Evolutionary conservation across 2,888 invertebrate genomes (phyloP).

Genomic region (Myopa tessellatipennis): DNA sequence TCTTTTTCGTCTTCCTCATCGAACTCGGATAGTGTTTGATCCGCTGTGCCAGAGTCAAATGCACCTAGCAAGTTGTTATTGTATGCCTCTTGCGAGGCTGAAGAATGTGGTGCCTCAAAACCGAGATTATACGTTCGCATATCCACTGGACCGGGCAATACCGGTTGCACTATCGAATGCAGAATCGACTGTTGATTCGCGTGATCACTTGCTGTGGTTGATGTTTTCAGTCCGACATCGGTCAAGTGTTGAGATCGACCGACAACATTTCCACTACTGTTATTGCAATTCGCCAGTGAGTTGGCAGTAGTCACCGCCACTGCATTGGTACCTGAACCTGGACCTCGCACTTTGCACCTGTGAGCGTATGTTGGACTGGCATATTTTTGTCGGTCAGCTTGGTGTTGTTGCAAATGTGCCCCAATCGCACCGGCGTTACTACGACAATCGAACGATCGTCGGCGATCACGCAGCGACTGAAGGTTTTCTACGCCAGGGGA

Average conservation of each 20-base stretch:
- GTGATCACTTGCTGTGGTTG: constrained; percentile 65
- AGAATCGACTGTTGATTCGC: constrained; percentile 66
- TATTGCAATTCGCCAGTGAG: constrained; percentile 50
- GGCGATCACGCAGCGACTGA: constrained; percentile 82
- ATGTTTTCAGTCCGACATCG: constrained; percentile 66
- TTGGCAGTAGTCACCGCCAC: constrained; percentile 44
- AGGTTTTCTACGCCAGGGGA: constrained; percentile 82
- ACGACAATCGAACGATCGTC: constrained; percentile 79
- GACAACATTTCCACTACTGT: constrained; percentile 44
- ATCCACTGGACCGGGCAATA: constrained; percentile 88
- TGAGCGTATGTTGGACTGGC: constrained; percentile 57
- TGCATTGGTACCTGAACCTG: constrained; percentile 13
- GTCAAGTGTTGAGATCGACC: constrained; percentile 53
- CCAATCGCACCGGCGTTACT: constrained; percentile 45
- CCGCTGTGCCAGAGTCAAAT: constrained; percentile 77
- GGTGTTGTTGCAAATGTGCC: constrained; percentile 35
- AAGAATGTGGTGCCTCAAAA: constrained; percentile 68
- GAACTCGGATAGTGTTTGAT: constrained; percentile 78
- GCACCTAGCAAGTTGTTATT: constrained; percentile 74
- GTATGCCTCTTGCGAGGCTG: constrained; percentile 71
- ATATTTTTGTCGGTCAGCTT: constrained; percentile 51
- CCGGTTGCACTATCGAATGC: constrained; percentile 75
- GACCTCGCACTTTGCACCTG: constrained; percentile 59
- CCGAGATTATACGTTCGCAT: constrained; percentile 85
- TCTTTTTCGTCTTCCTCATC: constrained; percentile 85